Evolutionary conservation across 2,113 vertebrate genomes (phyloP), one percentile per base, ranked within the genome.

Genomic region (Cryptotis parvus): DNA sequence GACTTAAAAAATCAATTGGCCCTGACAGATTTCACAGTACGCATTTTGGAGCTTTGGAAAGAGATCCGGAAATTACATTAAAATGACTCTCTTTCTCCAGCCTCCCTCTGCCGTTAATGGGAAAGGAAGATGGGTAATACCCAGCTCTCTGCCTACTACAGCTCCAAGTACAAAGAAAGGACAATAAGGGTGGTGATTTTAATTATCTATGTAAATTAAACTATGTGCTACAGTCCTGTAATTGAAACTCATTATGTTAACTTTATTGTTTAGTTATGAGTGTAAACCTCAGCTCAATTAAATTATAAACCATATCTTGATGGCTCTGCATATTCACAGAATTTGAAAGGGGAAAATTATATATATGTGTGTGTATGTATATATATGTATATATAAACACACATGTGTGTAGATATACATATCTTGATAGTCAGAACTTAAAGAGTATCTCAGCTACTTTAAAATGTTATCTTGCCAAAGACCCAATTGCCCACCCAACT

Each of bases 131-230:
- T 43, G 82, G 89, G 86, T 90, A 76, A 85, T 94, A 63, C 93
- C 84, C 24, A 73, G 73, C 73, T 70, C 24, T 83, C 43, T 93
- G 94, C 91, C 90, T 55, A 68, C 68, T 84, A 90, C 85, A 93
- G 91, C 82, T 95, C 85, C 86, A 97, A 96, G 92, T 97, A 95
- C 94, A 97, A 95, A 92, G 91, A 86, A 93, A 97, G 94, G 95
- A 92, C 95, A 96, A 85, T 78, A 87, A 75, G 89, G 86, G 80
- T 94, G 89, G 92, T 96, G 79, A 93, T 95, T 97, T 98, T 97
- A 97, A 97, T 98, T 97, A 96, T 83, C 41, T 96, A 31, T 95
- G 92, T 96, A 97, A 97, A 97, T 97, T 96, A 97, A 97, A 95
- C 87, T 93, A 45, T 96, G 94, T 96, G 92, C 92, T 93, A 83